Base-by-base conservation (phyloP, 2,113 vertebrate species). In the Hemiprocne comata region DNA sequence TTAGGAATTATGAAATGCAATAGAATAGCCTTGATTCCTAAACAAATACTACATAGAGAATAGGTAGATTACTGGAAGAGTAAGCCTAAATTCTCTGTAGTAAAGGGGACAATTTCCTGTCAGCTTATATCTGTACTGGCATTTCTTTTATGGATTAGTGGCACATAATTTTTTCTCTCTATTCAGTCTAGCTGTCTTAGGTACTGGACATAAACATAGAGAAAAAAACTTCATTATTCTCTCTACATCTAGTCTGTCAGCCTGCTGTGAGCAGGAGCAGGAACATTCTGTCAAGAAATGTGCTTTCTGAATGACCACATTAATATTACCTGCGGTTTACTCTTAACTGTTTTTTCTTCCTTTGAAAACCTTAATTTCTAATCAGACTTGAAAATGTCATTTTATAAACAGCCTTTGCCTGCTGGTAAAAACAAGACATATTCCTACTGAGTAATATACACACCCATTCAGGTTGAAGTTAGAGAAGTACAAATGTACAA, bases 101-200 rank as follows among this genome's bases (percentile, higher is more conserved):
- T 54, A 86, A 94, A 80, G n/a, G 33, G 42, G 33, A 54, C 36
- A 66, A 65, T 93, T 88, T 92, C 31, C 67, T 88, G 75, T 95
- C 88, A 95, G 60, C 34, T 92, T 93, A 17, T 90, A 71, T 88
- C 64, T 77, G 64, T 77, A 74, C 46, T 51, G 75, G 16, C 42
- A 83, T 77, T 94, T 90, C 75, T 96, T 72, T 88, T 73, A 79
- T 73, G 79, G 90, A 88, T 93, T 92, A 80, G 58, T 66, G 64
- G 79, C 67, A 95, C 64, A 67, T 83, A 12, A 77, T 97, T 93
- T 97, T 87, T 58, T 89, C 21, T 65, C 93, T 92, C 75, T 95
- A 38, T 90, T 95, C 72, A 86, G 51, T 70, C 46, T 87, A 76
- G 20, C 64, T 90, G 78, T 93, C 82, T 85, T 62, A 88, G 69